These are phyloP conservation scores for Papilio glaucus DNA, from an alignment of 1,140 invertebrate species.

Conservation along the genomic window DNA sequence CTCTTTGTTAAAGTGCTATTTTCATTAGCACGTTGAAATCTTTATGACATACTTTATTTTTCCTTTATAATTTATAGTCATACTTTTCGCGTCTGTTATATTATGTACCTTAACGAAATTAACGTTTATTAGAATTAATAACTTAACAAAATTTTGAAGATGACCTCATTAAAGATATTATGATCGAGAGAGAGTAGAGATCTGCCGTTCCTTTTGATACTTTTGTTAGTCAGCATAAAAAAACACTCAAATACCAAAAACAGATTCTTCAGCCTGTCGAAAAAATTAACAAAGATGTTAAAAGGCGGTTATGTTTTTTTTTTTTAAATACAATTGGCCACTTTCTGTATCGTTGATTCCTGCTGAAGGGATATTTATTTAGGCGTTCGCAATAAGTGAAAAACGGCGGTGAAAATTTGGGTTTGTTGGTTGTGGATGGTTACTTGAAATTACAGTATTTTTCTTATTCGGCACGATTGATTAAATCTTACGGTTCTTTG, in stretches of 20 bases:
- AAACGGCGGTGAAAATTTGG: background rate
- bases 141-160: background rate
- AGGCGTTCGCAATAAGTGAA: background rate
- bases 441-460: background rate
- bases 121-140: constrained; percentile 7
- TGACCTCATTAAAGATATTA: background rate
- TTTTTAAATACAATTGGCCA: too few species aligned
- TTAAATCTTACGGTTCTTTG: too few species aligned
- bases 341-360: too few species aligned
- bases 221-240: too few species aligned
- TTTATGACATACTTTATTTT: background rate
- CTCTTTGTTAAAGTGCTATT: background rate
- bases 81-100: constrained; percentile 5
- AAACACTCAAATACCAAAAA: too few species aligned
- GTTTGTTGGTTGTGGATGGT: background rate
- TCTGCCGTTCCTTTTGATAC: too few species aligned
- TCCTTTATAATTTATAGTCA: background rate
- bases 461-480: too few species aligned
- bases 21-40: background rate
- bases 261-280: too few species aligned
- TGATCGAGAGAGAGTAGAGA: too few species aligned
- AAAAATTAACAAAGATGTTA: too few species aligned
- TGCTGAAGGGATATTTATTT: too few species aligned
- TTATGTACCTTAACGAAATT: background rate
- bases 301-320: too few species aligned